Percentiles rank a stretch among this genome's conserved stretches.
Evolutionary conservation across 2,113 vertebrate genomes (phyloP).

Genomic region (Forbesichthys papilliferus): DNA sequence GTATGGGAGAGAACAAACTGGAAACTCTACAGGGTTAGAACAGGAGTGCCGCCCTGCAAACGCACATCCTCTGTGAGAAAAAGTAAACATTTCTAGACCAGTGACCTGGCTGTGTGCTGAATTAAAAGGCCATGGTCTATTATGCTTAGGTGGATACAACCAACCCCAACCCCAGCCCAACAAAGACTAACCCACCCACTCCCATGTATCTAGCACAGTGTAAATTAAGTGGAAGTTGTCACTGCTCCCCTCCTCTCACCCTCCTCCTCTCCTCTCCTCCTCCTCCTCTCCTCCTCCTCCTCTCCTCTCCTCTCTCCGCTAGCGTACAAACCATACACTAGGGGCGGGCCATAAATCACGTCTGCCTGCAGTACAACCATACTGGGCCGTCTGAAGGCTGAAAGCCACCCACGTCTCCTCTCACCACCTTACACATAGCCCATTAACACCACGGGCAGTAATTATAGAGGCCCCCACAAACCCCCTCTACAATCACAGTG

Average conservation of each 20-base stretch:
- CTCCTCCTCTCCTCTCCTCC: not conserved
- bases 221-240: not conserved
- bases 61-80: not conserved
- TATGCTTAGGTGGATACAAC: not conserved
- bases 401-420: not conserved
- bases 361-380: constrained; percentile 2
- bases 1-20: not conserved
- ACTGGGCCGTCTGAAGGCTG: not conserved
- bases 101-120: not conserved
- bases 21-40: not conserved
- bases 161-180: not conserved
- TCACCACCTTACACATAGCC: not conserved
- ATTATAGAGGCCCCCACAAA: not conserved
- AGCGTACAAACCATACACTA: not conserved
- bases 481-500: not conserved
- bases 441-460: not conserved
- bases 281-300: not conserved
- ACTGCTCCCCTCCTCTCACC: not conserved
- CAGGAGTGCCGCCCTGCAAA: not conserved
- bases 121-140: not conserved
- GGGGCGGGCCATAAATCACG: not conserved
- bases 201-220: not conserved
- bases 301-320: constrained; percentile 3
- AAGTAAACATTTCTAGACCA: not conserved
- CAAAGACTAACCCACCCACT: not conserved